phyloP scores from a whole-genome alignment of 1,140 invertebrate genomes.

The Lordiphosa stackelbergi region DNA sequence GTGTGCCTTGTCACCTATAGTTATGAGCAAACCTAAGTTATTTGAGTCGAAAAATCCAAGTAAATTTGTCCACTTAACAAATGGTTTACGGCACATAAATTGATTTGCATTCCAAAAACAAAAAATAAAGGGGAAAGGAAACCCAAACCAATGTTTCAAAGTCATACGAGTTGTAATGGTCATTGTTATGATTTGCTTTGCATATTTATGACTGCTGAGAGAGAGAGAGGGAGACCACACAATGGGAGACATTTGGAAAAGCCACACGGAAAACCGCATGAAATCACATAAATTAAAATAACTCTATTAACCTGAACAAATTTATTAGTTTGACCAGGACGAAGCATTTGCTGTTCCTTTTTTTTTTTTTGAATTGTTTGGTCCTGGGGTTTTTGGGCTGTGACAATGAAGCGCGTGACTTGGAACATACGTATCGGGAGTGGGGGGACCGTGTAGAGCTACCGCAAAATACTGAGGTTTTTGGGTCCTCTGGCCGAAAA shows the following conservation, averaged over 20 bases:
- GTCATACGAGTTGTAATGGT: no score
- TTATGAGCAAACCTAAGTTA: no score
- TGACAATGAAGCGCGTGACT: slow-evolving; percentile 42
- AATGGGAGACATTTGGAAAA: slow-evolving; percentile 64
- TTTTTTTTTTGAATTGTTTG: neutral
- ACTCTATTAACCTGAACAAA: slow-evolving; percentile 75
- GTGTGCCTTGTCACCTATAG: no score
- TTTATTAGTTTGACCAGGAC: slow-evolving; percentile 69
- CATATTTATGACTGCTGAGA: neutral
- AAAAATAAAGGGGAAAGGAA: no score
- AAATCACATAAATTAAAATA: slow-evolving; percentile 76
- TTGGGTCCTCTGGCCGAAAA: slow-evolving; percentile 15
- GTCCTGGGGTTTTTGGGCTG: slow-evolving; percentile 2
- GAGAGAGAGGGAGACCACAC: slow-evolving; percentile 29
- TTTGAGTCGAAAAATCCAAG: no score
- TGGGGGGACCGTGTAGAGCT: neutral
- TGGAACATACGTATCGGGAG: neutral
- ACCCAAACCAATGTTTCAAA: no score
- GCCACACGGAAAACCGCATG: slow-evolving; percentile 70
- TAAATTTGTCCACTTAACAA: no score
- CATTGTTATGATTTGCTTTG: no score
- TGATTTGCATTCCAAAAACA: no score
- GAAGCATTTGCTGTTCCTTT: slow-evolving; percentile 22
- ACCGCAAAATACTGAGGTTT: slow-evolving; percentile 35
- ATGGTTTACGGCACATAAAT: no score